phyloP scores from a whole-genome alignment of 1,140 invertebrate genomes.

The Ephestia elutella region DNA sequence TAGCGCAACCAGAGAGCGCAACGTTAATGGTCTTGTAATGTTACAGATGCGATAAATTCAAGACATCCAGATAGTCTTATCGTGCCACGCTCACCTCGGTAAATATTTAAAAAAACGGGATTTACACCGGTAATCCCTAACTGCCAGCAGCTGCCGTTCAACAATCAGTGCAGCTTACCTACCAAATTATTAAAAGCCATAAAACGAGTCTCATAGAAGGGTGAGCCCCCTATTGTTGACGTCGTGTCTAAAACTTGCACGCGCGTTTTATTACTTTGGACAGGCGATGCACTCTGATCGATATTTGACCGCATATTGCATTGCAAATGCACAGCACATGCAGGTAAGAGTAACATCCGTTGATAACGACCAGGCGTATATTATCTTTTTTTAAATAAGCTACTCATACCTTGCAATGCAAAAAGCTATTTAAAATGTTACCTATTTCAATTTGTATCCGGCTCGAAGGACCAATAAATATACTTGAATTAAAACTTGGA shows the following conservation, averaged over 20 bases:
- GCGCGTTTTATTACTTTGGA: constrained; percentile 57
- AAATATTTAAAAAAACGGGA: constrained; percentile 39
- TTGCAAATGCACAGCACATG: constrained; percentile 7
- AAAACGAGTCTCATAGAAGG: constrained; percentile 67
- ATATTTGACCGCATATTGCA: constrained; percentile 29
- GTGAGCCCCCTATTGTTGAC: constrained; percentile 62
- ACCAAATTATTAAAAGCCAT: constrained; percentile 72
- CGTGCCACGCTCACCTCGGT: constrained; percentile 35
- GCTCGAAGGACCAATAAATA: too few species aligned
- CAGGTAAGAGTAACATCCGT: background rate
- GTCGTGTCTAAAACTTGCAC: constrained; percentile 56
- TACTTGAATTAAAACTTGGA: too few species aligned
- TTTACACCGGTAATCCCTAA: constrained; percentile 59
- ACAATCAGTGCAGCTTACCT: constrained; percentile 69
- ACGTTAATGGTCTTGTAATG: constrained; percentile 4
- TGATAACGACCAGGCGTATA: background rate
- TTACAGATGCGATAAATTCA: constrained; percentile 6
- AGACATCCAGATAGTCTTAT: constrained; percentile 33
- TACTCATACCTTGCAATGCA: too few species aligned
- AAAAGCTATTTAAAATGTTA: too few species aligned
- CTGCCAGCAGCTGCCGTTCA: constrained; percentile 49
- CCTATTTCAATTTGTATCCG: too few species aligned
- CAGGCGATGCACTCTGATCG: constrained; percentile 44
- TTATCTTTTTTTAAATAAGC: background rate
- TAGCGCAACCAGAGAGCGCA: too few species aligned